Evolutionary conservation across 2,888 invertebrate species (phyloP).

Genomic region (Apamea monoglypha): DNA sequence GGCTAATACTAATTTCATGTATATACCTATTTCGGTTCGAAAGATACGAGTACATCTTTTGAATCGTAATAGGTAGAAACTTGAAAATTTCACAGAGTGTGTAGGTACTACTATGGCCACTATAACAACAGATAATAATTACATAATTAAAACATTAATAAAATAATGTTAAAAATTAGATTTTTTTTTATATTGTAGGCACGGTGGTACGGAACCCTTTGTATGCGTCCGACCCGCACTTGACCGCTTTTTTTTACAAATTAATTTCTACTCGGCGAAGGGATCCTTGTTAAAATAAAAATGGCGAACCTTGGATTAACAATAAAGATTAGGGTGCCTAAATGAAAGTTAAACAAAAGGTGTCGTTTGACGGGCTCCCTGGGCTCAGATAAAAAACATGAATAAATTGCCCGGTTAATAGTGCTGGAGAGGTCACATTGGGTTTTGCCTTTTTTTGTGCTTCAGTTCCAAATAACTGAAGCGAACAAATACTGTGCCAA

Average conservation of each 20-base stretch:
- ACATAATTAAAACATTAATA: too few species aligned
- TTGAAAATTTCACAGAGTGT: not conserved
- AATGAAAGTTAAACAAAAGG: constrained; percentile 71
- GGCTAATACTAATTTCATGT: too few species aligned
- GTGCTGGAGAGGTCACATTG: constrained; percentile 40
- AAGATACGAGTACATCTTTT: too few species aligned
- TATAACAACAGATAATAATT: not conserved
- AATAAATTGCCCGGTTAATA: constrained; percentile 62
- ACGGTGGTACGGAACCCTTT: not conserved
- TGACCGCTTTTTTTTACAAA: constrained; percentile 37
- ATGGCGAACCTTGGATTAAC: constrained; percentile 60
- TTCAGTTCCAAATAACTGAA: constrained; percentile 20
- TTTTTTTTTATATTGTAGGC: too few species aligned
- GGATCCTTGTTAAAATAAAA: constrained; percentile 61
- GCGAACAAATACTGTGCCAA: constrained; percentile 9
- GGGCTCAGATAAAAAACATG: constrained; percentile 61
- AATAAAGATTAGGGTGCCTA: constrained; percentile 66
- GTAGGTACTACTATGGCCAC: too few species aligned
- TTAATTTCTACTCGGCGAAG: constrained; percentile 44
- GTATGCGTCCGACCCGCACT: not conserved
- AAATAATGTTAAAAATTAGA: not conserved
- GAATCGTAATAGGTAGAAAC: not conserved
- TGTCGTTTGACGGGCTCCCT: constrained; percentile 52
- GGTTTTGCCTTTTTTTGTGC: constrained; percentile 22
- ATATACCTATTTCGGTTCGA: too few species aligned